Percentiles rank a stretch among this genome's conserved stretches.
These are phyloP conservation scores for Acleris literana DNA, from an alignment of 2,888 invertebrate genomes.

Conservation along the genomic window DNA sequence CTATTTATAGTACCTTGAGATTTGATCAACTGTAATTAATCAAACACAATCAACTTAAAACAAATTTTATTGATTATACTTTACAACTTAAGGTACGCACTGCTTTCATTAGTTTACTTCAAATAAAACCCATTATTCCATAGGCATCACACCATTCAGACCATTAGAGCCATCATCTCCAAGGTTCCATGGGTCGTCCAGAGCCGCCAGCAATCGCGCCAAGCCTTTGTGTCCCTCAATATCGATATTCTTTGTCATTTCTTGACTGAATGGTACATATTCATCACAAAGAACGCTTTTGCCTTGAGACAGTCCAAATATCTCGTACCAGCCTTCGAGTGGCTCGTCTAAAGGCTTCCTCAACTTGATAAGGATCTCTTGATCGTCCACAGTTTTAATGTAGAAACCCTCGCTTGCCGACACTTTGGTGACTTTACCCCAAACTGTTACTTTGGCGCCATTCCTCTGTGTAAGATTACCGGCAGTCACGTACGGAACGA, in stretches of 20 bases:
- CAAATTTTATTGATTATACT: not conserved
- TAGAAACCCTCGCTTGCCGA: slow-evolving; percentile 74
- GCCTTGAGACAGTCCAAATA: slow-evolving; percentile 74
- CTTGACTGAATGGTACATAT: slow-evolving; percentile 67
- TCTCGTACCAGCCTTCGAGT: slow-evolving; percentile 79
- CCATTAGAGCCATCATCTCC: slow-evolving; percentile 59
- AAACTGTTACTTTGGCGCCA: slow-evolving; percentile 75
- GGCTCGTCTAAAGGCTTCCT: slow-evolving; percentile 68
- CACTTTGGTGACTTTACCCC: slow-evolving; percentile 78
- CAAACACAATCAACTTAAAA: no score
- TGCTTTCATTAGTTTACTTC: not conserved
- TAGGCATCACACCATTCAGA: slow-evolving; percentile 61
- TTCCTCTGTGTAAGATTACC: slow-evolving; percentile 71
- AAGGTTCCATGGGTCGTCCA: slow-evolving; percentile 79
- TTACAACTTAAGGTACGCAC: not conserved
- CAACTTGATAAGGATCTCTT: slow-evolving; percentile 70
- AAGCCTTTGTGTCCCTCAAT: slow-evolving; percentile 72
- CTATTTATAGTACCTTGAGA: no score
- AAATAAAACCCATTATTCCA: slow-evolving; percentile 53
- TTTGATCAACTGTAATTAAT: no score
- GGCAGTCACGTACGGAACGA: slow-evolving; percentile 76
- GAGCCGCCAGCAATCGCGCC: slow-evolving; percentile 65
- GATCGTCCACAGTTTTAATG: slow-evolving; percentile 75
- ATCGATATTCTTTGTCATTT: slow-evolving; percentile 71
- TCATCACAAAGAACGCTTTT: slow-evolving; percentile 75